Evolutionary conservation across 2,888 invertebrate genomes (phyloP).

Genomic region (Diarsia rubi): DNA sequence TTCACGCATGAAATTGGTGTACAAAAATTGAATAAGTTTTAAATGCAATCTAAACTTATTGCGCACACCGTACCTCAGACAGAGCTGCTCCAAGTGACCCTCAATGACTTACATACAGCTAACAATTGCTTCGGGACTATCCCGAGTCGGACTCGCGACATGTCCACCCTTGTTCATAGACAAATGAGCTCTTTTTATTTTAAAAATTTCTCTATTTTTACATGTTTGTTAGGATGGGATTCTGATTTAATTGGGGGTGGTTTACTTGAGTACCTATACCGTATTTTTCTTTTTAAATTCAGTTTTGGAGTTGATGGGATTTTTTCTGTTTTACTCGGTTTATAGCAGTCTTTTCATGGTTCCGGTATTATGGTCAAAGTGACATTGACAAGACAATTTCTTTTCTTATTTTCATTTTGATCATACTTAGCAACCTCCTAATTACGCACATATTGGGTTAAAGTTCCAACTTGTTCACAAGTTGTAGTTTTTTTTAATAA

Average conservation of each 20-base stretch:
- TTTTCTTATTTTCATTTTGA: neutral
- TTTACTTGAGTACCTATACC: neutral
- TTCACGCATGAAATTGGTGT: no score
- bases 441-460: no score
- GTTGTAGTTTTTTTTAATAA: no score
- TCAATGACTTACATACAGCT: slow-evolving; percentile 61
- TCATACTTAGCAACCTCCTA: no score
- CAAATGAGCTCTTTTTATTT: slow-evolving; percentile 55
- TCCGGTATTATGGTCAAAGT: neutral
- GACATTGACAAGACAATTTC: neutral
- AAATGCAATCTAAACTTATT: slow-evolving; percentile 61
- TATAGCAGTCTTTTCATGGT: neutral
- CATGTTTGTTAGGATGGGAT: slow-evolving; percentile 9
- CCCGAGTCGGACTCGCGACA: slow-evolving; percentile 61
- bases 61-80: slow-evolving; percentile 71
- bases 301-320: neutral
- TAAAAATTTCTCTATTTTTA: slow-evolving; percentile 35
- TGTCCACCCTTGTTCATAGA: slow-evolving; percentile 57
- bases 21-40: neutral
- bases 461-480: no score
- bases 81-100: slow-evolving; percentile 67
- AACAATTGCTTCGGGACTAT: slow-evolving; percentile 69
- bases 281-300: neutral
- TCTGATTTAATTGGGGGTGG: neutral
- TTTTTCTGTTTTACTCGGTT: neutral